Conservation (phyloP, 2,888 invertebrate genomes). For the Napeogenes inachia region DNA sequence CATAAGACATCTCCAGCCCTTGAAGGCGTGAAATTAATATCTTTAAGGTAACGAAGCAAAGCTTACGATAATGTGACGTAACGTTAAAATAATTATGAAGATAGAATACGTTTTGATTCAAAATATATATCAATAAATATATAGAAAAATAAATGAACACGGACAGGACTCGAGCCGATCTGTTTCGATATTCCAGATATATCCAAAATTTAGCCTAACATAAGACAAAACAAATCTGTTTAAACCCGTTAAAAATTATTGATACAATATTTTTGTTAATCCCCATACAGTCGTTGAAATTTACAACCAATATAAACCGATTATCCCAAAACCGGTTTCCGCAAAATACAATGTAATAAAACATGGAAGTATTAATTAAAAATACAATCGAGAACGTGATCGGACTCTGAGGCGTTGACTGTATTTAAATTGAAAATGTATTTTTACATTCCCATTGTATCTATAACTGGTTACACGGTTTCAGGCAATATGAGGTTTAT, state of each 20-base stretch:
- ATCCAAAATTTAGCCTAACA: no score
- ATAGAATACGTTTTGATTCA: not conserved
- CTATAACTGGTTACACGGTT: no score
- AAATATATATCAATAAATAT: no score
- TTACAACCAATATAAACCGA: slow-evolving; percentile 14
- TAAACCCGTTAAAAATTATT: no score
- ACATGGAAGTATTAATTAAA: slow-evolving; percentile 26
- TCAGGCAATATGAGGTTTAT: no score
- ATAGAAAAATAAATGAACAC: no score
- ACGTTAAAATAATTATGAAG: not conserved
- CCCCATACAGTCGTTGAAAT: not conserved
- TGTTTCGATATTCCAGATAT: no score
- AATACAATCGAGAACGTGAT: slow-evolving; percentile 21
- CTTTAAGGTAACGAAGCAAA: not conserved
- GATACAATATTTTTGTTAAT: no score
- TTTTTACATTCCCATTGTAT: no score
- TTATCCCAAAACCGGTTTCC: slow-evolving; percentile 3
- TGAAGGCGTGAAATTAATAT: not conserved
- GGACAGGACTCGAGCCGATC: no score
- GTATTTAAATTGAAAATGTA: no score
- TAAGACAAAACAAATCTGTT: no score
- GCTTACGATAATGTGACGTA: not conserved
- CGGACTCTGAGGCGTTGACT: slow-evolving; percentile 7
- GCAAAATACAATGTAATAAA: slow-evolving; percentile 14
- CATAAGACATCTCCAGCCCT: slow-evolving; percentile 17